Conservation (phyloP, 2,113 vertebrate species). For the Leptosomus discolor region DNA sequence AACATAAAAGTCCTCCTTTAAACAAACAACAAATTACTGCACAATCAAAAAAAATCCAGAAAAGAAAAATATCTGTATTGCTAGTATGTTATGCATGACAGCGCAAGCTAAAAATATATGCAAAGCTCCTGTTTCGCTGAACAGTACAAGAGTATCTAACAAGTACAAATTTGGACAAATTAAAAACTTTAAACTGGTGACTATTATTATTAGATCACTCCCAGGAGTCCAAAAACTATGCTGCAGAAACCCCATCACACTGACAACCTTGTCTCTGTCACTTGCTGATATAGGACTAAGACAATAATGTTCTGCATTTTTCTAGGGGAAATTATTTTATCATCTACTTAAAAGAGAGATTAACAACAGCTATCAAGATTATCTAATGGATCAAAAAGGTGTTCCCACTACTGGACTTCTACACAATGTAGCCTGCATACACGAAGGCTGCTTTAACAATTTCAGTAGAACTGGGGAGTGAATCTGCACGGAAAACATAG, state of each 20-base stretch:
- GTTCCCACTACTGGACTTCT: neutral
- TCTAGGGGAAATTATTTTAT: neutral
- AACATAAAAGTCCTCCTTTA: slow-evolving; percentile 30
- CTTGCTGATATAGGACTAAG: neutral
- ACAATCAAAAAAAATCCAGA: neutral
- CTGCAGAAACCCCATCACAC: neutral
- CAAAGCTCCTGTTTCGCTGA: neutral
- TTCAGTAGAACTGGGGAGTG: neutral
- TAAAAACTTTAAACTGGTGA: neutral
- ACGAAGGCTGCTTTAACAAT: neutral
- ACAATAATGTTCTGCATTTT: too few species aligned
- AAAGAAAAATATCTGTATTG: neutral
- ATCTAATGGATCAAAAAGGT: neutral
- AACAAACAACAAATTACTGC: neutral
- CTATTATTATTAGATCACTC: neutral
- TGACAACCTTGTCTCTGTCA: neutral
- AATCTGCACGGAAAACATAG: neutral
- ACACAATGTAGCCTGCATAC: neutral
- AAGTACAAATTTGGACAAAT: neutral
- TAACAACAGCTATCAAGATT: neutral
- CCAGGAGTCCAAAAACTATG: neutral
- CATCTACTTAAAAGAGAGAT: neutral
- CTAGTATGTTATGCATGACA: neutral
- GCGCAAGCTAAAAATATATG: neutral
- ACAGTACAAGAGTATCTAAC: neutral